Conservation (phyloP, 2,888 invertebrate species). For the Stenodera caucasica region DNA sequence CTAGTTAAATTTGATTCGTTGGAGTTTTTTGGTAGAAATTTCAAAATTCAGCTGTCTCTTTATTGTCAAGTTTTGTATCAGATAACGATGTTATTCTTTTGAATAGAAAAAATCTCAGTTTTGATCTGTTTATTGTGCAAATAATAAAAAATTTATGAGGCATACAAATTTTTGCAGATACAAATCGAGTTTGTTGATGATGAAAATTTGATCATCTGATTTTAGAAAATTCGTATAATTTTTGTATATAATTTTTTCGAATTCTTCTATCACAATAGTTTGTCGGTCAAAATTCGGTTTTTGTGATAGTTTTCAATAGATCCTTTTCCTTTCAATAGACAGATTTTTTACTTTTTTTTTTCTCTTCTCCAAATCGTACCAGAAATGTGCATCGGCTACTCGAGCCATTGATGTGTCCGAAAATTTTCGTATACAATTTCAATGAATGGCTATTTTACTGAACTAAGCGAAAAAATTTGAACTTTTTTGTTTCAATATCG, state of each 20-base stretch:
- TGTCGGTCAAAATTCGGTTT: background rate
- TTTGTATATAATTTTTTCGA: background rate
- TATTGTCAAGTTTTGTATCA: conserved; percentile 1
- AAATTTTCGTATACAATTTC: no score
- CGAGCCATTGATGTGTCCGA: conserved; percentile 29
- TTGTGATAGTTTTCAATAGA: conserved; percentile 17
- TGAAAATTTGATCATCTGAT: background rate
- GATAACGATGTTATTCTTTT: background rate
- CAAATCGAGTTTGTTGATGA: background rate
- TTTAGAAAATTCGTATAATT: background rate
- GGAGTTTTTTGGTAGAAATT: background rate
- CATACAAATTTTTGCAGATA: background rate
- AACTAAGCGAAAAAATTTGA: no score
- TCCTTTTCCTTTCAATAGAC: conserved; percentile 16
- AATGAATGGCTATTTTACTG: no score
- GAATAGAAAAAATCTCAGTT: background rate
- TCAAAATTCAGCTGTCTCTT: conserved; percentile 2
- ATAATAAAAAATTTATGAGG: conserved; percentile 12
- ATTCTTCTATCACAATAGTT: background rate
- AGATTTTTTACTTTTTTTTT: conserved; percentile 18
- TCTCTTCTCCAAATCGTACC: conserved; percentile 40
- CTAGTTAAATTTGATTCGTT: background rate
- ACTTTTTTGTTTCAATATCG: conserved; percentile 33
- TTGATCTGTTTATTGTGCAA: conserved; percentile 7
- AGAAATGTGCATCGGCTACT: conserved; percentile 54